Base-by-base conservation (phyloP, 37 sponge, comb jelly and placozoan genomes). In the Theonella swinhoei region DNA sequence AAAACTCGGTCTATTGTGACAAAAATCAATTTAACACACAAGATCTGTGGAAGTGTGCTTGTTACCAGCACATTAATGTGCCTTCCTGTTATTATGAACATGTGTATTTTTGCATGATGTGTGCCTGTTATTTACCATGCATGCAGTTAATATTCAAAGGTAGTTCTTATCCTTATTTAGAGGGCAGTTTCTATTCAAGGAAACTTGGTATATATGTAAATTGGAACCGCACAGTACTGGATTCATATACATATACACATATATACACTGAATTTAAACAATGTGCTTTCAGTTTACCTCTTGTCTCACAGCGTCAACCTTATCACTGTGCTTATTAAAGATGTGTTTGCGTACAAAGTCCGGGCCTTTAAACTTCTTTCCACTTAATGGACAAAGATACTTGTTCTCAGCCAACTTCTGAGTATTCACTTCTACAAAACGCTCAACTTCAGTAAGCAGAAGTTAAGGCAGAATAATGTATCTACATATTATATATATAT, bases 271-370 rank as follows among this genome's bases (percentile, higher is more conserved):
- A n/a, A n/a, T n/a, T n/a, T n/a, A n/a, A n/a, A n/a, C n/a, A n/a
- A n/a, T n/a, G n/a, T n/a, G n/a, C n/a, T n/a, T n/a, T n/a, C n/a
- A n/a, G n/a, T n/a, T n/a, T 47, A 99, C 99, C 82, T 96, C 99
- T 36, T 85, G 83, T 75, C 85, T 85, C 20, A 94, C 91, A 17
- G 64, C 93, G 7, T 99, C 91, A 37, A 99, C 87, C 64, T 91
- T 92, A 1, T 94, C 93, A 61, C 76, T 80, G 86, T 99, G 99
- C 64, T 99, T 99, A 81, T 99, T 99, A 75, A 92, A 88, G 80
- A 99, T 99, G 87, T 99, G 99, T 62, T 99, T 99, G 33, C 86
- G 70, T 35, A 99, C 97, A 90, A 91, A 99, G 81, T 99, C 99
- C 0, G 97, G 93, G 30, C 93, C 99, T 60, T 90, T 91, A 66